Base-by-base conservation (phyloP, 2,888 invertebrate species). In the Caenorhabditis sinica region DNA sequence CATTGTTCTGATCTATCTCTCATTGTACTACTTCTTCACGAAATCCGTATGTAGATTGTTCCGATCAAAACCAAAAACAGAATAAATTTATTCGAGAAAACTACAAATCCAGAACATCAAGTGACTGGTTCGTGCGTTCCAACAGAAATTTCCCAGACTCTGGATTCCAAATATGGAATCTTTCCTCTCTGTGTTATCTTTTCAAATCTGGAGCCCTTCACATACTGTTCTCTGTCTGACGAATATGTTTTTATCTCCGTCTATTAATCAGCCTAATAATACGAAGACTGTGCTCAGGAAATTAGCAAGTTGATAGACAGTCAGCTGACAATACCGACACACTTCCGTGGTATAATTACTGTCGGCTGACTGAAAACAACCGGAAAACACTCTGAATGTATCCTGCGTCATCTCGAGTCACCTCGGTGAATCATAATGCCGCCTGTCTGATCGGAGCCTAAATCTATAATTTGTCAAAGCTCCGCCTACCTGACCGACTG, bases 21-120 rank as follows among this genome's bases (percentile, higher is more conserved):
- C 15, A 3, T 25, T 56, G 25, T 56, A 56, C 40, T 40, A 40
- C 5, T 56, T 56, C 23, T 28, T 56, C 6, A 15, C 28, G 11
- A 56, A 28, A 28, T 4, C 28, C 13, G 25, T 15, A 4, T 56
- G 4, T 11, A 56, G 25, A 56, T 28, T 56, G 28, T 56, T 43
- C 33, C 20, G 63, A 40, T 63, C 63, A 43, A 63, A 63, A 43
- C 15, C 63, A 43, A 63, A 63, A 63, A 63, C 43, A 25, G 63
- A 63, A 43, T 63, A 43, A 63, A 63, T 63, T 25, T 43, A 11
- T 63, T 49, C 49, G 8, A 63, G 40, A 40, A 43, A 13, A 49
- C 49, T 49, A 49, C 49, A 49, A 49, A 49, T 49, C 8, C 8
- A 49, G 49, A 20, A 49, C 49, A 49, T 20, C 49, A 49, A 20